phyloP scores from a whole-genome alignment of 2,888 invertebrate species.

The Molanna angustata region DNA sequence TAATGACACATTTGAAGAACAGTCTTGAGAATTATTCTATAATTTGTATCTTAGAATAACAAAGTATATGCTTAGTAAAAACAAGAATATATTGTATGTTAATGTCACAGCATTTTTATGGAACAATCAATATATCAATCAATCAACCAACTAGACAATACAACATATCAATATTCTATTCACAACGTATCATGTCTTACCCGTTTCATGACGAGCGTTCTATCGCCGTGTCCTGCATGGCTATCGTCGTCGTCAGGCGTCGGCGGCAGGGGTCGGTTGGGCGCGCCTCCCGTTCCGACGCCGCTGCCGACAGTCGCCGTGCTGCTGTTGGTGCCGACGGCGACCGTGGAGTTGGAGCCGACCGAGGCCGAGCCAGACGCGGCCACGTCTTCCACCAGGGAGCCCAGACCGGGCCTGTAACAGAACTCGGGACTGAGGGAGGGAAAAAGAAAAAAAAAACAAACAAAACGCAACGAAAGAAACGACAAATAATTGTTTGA shows the following conservation, averaged over 20 bases:
- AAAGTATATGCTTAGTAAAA: too few relatives aligned
- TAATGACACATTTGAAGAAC: too few relatives aligned
- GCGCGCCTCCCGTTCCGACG: slow-evolving; percentile 60
- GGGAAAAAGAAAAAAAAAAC: slow-evolving; percentile 37
- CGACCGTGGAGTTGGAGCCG: slow-evolving; percentile 34
- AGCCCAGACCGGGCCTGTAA: slow-evolving; percentile 72
- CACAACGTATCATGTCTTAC: too few relatives aligned
- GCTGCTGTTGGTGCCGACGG: slow-evolving; percentile 38
- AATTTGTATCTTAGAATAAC: too few relatives aligned
- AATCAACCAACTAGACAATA: too few relatives aligned
- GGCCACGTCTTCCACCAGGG: slow-evolving; percentile 56
- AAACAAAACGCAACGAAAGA: slow-evolving; percentile 18
- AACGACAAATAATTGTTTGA: background rate
- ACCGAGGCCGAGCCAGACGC: slow-evolving; percentile 47
- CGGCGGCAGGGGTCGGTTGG: slow-evolving; percentile 90
- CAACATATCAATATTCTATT: too few relatives aligned
- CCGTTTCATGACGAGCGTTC: slow-evolving; percentile 89
- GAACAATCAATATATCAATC: too few relatives aligned
- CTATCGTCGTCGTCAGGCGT: slow-evolving; percentile 93
- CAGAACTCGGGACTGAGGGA: slow-evolving; percentile 76
- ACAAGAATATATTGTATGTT: too few relatives aligned
- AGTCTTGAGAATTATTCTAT: too few relatives aligned
- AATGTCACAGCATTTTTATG: too few relatives aligned
- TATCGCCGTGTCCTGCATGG: slow-evolving; percentile 66
- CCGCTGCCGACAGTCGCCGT: slow-evolving; percentile 45